Evolutionary conservation across 2,797 vertebrate species (phyloP).

Genomic region (Hydrolagus colliei): DNA sequence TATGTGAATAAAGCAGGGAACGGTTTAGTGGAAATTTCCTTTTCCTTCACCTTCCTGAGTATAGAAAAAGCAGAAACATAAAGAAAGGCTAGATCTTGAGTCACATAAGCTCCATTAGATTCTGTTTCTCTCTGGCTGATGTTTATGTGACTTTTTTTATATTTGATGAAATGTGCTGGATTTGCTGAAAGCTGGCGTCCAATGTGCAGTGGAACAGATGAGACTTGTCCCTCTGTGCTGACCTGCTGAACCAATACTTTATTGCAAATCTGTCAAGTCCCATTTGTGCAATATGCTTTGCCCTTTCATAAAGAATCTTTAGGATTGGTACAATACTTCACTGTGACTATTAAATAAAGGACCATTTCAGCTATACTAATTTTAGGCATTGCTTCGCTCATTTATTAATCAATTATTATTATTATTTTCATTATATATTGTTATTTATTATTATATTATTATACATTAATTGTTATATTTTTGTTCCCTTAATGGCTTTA

Average conservation of each 20-base stretch:
- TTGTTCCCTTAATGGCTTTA: background rate
- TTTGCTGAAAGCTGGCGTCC: background rate
- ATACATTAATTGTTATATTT: background rate
- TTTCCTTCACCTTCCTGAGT: constrained; percentile 8
- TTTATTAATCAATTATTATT: too few species aligned
- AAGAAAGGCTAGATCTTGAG: background rate
- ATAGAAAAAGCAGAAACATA: background rate
- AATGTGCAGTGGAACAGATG: constrained; percentile 1
- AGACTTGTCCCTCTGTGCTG: background rate
- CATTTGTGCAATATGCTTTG: constrained; percentile 8
- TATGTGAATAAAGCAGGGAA: too few species aligned
- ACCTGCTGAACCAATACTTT: background rate
- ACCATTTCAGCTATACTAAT: background rate
- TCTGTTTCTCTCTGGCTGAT: background rate
- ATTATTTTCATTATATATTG: too few species aligned
- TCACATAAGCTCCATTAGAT: constrained; percentile 19
- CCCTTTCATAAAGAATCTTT: background rate
- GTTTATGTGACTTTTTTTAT: constrained; percentile 16
- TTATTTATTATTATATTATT: too few species aligned
- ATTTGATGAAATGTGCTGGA: constrained; percentile 18
- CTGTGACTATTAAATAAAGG: background rate
- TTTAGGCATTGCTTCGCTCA: background rate
- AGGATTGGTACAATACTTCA: background rate
- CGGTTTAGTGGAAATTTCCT: background rate
- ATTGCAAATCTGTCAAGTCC: constrained; percentile 17